Evolutionary conservation across 2,888 invertebrate genomes (phyloP).

Genomic region (Trissonchulus sp.): DNA sequence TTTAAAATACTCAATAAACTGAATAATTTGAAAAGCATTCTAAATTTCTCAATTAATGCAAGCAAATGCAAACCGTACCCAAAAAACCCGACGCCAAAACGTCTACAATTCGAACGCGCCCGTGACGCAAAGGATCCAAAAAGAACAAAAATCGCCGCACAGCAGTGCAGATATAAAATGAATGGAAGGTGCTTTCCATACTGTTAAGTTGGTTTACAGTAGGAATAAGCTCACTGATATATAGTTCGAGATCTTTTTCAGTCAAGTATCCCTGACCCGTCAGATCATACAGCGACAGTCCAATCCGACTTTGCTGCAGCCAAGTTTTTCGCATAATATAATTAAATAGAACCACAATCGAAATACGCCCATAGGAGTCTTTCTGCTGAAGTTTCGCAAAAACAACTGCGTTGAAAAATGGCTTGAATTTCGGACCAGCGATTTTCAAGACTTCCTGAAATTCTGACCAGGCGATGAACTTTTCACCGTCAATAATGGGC

Average conservation of each 20-base stretch:
- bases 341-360: slow-evolving; percentile 82
- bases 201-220: slow-evolving; percentile 67
- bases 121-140: slow-evolving; percentile 78
- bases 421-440: slow-evolving; percentile 53
- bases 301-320: slow-evolving; percentile 87
- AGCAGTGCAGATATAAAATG: slow-evolving; percentile 91
- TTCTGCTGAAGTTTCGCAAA: slow-evolving; percentile 80
- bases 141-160: slow-evolving; percentile 93
- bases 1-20: no score
- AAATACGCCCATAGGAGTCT: slow-evolving; percentile 77
- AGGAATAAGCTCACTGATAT: slow-evolving; percentile 84
- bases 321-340: slow-evolving; percentile 84
- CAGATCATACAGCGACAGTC: slow-evolving; percentile 83
- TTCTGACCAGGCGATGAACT: slow-evolving; percentile 61
- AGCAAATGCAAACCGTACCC: slow-evolving; percentile 56
- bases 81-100: slow-evolving; percentile 83
- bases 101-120: slow-evolving; percentile 80
- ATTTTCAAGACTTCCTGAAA: not conserved
- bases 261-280: slow-evolving; percentile 82
- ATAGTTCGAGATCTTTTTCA: slow-evolving; percentile 86
- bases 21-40: no score
- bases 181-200: slow-evolving; percentile 71
- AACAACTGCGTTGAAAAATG: slow-evolving; percentile 75
- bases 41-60: no score
- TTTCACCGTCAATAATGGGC: slow-evolving; percentile 68